Conservation (phyloP, 2,113 vertebrate genomes). For the Paramormyrops kingsleyae region DNA sequence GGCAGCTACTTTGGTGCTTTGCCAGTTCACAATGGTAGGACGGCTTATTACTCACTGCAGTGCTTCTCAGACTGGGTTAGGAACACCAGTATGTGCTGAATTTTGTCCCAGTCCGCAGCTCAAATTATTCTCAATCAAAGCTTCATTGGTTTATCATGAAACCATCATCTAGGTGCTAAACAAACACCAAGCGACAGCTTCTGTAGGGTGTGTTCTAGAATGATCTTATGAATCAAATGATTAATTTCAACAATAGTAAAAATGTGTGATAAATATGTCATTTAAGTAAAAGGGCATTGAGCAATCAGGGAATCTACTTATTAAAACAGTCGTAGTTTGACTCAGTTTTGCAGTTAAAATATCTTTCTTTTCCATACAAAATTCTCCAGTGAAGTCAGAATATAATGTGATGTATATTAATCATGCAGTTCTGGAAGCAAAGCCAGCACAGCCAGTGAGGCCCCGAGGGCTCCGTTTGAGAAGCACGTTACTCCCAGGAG, state of each 20-base stretch:
- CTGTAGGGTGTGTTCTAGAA: background rate
- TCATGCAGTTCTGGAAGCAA: background rate
- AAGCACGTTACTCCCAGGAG: background rate
- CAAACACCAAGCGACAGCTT: background rate
- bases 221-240: background rate
- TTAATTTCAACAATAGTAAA: background rate
- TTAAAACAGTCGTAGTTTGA: background rate
- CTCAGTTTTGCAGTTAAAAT: background rate
- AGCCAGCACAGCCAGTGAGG: background rate
- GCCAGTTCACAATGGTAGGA: constrained; percentile 53
- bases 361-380: background rate
- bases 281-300: background rate
- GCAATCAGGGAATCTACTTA: background rate
- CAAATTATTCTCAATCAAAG: background rate
- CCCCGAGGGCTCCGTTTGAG: background rate
- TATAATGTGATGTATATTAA: background rate
- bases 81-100: background rate
- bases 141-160: background rate
- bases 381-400: background rate
- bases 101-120: background rate
- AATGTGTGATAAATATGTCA: background rate
- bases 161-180: background rate
- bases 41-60: background rate
- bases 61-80: background rate
- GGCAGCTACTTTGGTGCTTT: constrained; percentile 51